phyloP scores from a whole-genome alignment of 2,113 vertebrate genomes.

The Regulus satrapa region DNA sequence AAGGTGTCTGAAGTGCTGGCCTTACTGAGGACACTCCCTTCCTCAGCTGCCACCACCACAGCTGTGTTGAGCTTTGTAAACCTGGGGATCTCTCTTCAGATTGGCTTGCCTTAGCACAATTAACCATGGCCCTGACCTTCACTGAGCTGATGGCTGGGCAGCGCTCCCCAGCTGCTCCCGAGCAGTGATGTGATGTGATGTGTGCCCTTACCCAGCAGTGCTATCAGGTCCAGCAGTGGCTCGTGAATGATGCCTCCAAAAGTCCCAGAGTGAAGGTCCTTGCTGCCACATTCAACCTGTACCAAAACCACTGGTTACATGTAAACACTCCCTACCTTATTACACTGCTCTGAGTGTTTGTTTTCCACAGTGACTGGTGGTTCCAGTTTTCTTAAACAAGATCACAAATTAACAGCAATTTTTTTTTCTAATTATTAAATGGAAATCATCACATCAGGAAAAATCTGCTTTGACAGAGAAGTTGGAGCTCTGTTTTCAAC shows the following conservation, averaged over 20 bases:
- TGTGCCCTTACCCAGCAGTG: conserved; percentile 71
- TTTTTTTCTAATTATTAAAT: neutral
- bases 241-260: conserved; percentile 78
- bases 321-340: neutral
- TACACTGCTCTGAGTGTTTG: neutral
- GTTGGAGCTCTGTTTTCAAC: neutral
- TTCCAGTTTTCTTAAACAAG: neutral
- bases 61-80: neutral
- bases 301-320: neutral
- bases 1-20: neutral
- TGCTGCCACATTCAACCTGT: conserved; percentile 74
- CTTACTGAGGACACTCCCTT: neutral
- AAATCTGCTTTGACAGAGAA: neutral
- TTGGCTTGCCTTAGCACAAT: neutral
- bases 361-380: neutral
- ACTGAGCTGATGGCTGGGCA: neutral
- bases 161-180: neutral
- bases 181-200: neutral
- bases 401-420: neutral
- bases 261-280: conserved; percentile 78
- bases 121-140: neutral
- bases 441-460: neutral
- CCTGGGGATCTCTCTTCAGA: neutral
- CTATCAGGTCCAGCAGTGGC: conserved; percentile 73
- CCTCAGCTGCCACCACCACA: neutral